Evolutionary conservation across 2,113 vertebrate species (phyloP), one percentile per base, ranked within the genome.

Genomic region (Serinus canaria): DNA sequence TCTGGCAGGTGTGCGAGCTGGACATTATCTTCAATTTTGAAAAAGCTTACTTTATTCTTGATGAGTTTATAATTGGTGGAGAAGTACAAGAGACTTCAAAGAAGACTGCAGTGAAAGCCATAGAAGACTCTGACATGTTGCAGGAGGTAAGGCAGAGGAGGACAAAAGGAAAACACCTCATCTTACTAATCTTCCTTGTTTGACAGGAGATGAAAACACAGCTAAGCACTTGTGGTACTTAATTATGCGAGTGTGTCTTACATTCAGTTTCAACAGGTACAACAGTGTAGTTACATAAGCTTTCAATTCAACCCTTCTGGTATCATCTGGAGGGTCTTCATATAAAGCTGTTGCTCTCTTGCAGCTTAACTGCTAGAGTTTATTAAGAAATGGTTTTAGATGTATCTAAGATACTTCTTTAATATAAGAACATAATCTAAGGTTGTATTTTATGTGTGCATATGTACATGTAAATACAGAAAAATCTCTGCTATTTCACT

Each of bases 21-120:
- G 99, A 99, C 96, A 99, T 99, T 83, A 99, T 99, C 90, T 99
- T 99, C 91, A 99, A 99, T 96, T 99, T 99, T 95, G 99, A 99
- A 96, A 99, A 99, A 97, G 99, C 99, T 15, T 99, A 99, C 95
- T 99, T 98, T 97, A 99, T 99, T 95, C 98, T 99, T 89, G 99
- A 99, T 44, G 99, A 99, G 75, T 99, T 99, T 96, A 98, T 99
- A 83, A 98, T 99, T 84, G 98, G 98, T 52, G 99, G 99, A 95
- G 99, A 99, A 95, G 78, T 99, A 89, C 98, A 98, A 89, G 99
- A 99, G 96, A 99, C 99, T 10, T 99, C 99, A 28, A 99, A 99
- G 96, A 95, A 96, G 76, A 96, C 93, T 28, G 98, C 98, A 53
- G 98, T 98, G 39, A 98, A 97, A 85, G 98, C 98, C 56, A 97